Percentiles rank a stretch among this genome's conserved stretches.
These are phyloP conservation scores for Pardosa pseudoannulata DNA, from an alignment of 2,888 invertebrate genomes.

Conservation along the genomic window DNA sequence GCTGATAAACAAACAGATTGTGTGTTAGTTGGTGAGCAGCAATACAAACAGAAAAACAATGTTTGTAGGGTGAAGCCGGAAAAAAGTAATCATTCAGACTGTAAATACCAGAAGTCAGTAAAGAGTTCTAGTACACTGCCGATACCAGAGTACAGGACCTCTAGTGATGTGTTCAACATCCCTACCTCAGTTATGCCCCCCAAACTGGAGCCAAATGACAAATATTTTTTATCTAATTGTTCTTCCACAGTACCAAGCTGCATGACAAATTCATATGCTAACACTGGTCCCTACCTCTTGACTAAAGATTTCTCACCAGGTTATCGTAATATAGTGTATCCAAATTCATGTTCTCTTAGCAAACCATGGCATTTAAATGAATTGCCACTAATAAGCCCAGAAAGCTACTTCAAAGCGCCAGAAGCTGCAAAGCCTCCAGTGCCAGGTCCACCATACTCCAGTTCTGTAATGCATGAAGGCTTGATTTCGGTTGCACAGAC, in stretches of 20 bases:
- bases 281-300: conserved; percentile 41
- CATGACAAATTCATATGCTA: conserved; percentile 52
- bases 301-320: conserved; percentile 14
- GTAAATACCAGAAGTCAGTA: conserved; percentile 50
- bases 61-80: conserved; percentile 48
- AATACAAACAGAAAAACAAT: conserved; percentile 30
- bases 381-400: conserved; percentile 39
- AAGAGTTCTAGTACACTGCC: conserved; percentile 24
- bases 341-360: conserved; percentile 50
- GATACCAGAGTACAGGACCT: conserved; percentile 41
- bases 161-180: conserved; percentile 53
- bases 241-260: conserved; percentile 52
- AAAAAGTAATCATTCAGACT: conserved; percentile 45
- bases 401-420: conserved; percentile 43
- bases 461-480: conserved; percentile 35
- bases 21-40: conserved; percentile 28
- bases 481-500: conserved; percentile 65
- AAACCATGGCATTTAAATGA: conserved; percentile 57
- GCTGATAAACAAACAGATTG: conserved; percentile 23
- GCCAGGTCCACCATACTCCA: conserved; percentile 22
- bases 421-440: conserved; percentile 60
- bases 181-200: conserved; percentile 63
- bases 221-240: conserved; percentile 61
- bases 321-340: conserved; percentile 47
- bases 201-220: conserved; percentile 64